phyloP scores from a whole-genome alignment of 1,140 invertebrate species.

The Caenorhabditis remanei region DNA sequence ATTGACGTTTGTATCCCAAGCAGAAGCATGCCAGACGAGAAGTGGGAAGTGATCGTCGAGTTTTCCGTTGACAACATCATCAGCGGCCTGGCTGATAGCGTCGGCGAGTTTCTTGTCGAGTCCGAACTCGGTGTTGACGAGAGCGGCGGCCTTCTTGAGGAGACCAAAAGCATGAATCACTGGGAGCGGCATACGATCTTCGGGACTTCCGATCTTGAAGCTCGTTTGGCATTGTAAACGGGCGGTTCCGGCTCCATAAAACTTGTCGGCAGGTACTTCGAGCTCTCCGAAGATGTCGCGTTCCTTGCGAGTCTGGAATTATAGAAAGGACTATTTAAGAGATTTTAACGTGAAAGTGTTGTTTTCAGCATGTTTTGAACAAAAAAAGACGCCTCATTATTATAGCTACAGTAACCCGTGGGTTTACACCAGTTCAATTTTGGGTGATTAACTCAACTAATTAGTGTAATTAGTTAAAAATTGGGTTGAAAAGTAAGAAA shows the following conservation, averaged over 20 bases:
- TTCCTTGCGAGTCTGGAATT: constrained; percentile 72
- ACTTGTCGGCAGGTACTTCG: constrained; percentile 85
- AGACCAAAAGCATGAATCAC: constrained; percentile 95
- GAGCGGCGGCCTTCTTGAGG: constrained; percentile 95
- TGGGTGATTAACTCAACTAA: too few relatives aligned
- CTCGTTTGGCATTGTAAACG: constrained; percentile 92
- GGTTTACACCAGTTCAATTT: too few relatives aligned
- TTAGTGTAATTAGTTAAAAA: too few relatives aligned
- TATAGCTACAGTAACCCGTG: too few relatives aligned
- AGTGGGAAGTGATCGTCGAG: constrained; percentile 95
- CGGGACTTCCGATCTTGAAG: constrained; percentile 94
- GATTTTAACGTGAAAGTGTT: too few relatives aligned
- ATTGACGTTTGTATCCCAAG: constrained; percentile 99
- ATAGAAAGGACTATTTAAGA: too few relatives aligned
- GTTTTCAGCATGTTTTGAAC: too few relatives aligned
- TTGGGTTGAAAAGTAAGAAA: too few relatives aligned
- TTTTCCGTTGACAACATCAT: constrained; percentile 93
- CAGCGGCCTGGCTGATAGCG: constrained; percentile 82
- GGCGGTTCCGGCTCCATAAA: constrained; percentile 97
- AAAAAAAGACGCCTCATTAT: too few relatives aligned
- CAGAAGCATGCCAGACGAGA: constrained; percentile 97
- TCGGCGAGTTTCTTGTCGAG: constrained; percentile 89
- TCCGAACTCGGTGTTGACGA: constrained; percentile 94
- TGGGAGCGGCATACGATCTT: constrained; percentile 92
- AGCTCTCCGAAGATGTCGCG: constrained; percentile 76